These are phyloP conservation scores for Drosophila sulfurigaster DNA, from an alignment of 1,140 invertebrate genomes.

Conservation along the genomic window DNA sequence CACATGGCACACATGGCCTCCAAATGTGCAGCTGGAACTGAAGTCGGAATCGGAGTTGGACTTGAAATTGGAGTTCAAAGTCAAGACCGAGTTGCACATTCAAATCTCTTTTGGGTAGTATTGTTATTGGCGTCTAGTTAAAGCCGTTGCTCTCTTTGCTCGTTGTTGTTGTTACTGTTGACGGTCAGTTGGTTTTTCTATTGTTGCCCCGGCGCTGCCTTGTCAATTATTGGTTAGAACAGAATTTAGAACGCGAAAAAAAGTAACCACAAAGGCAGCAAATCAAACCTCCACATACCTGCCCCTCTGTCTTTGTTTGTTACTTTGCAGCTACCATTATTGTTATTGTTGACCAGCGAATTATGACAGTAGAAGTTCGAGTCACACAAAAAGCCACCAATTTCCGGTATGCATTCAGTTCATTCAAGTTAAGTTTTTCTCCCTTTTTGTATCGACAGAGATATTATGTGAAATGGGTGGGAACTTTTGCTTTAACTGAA, in stretches of 20 bases:
- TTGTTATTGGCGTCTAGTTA: constrained; percentile 67
- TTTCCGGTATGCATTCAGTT: constrained; percentile 67
- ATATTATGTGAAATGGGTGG: constrained; percentile 38
- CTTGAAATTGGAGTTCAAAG: constrained; percentile 67
- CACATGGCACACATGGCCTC: constrained; percentile 41
- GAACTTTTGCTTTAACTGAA: constrained; percentile 1
- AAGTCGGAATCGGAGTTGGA: constrained; percentile 1
- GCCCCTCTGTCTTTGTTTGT: neutral
- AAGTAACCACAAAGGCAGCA: constrained; percentile 69
- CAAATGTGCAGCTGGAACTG: constrained; percentile 27
- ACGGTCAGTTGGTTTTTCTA: constrained; percentile 35
- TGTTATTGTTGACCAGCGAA: constrained; percentile 47
- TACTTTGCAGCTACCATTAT: constrained; percentile 1
- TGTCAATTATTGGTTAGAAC: constrained; percentile 74
- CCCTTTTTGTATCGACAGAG: constrained; percentile 5
- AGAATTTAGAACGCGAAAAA: constrained; percentile 67
- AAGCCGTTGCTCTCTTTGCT: constrained; percentile 34
- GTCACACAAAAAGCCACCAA: constrained; percentile 67
- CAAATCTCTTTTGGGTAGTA: constrained; percentile 73
- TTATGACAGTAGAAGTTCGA: constrained; percentile 63
- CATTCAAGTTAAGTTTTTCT: constrained; percentile 35
- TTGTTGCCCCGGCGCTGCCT: constrained; percentile 48
- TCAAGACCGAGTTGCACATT: constrained; percentile 73
- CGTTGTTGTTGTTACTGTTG: constrained; percentile 26
- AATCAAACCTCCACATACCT: constrained; percentile 54